phyloP scores from a whole-genome alignment of 2,113 vertebrate species.

The Equus quagga region DNA sequence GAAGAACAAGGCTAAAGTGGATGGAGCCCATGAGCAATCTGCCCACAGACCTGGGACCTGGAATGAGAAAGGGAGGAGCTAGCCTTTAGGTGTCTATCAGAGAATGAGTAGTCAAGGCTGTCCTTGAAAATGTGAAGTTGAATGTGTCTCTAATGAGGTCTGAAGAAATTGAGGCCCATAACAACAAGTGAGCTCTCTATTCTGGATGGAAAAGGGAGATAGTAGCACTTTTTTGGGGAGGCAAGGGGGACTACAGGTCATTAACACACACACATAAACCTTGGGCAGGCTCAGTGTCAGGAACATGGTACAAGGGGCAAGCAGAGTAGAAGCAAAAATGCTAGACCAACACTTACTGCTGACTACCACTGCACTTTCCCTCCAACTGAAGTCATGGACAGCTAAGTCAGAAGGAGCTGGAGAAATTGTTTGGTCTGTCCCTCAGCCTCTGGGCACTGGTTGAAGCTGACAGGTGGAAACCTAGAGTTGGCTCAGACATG shows the following conservation, averaged over 20 bases:
- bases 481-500: slow-evolving; percentile 8
- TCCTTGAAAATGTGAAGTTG: background rate
- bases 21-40: background rate
- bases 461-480: slow-evolving; percentile 68
- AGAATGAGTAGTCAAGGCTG: background rate
- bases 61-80: background rate
- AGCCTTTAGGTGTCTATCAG: slow-evolving; percentile 18
- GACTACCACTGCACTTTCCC: background rate
- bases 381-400: background rate
- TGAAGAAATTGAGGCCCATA: slow-evolving; percentile 13
- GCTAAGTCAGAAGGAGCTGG: background rate
- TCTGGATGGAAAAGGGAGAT: background rate
- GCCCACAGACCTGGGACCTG: background rate
- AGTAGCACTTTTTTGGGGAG: background rate
- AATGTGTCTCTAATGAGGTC: background rate
- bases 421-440: slow-evolving; percentile 10
- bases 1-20: slow-evolving; percentile 22
- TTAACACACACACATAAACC: background rate
- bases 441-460: slow-evolving; percentile 42
- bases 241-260: background rate
- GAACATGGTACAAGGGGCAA: background rate
- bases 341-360: background rate
- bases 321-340: background rate
- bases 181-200: slow-evolving; percentile 12
- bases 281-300: background rate